Base-by-base conservation (phyloP, 2,888 invertebrate species). In the Callyntrura guangdongensis region DNA sequence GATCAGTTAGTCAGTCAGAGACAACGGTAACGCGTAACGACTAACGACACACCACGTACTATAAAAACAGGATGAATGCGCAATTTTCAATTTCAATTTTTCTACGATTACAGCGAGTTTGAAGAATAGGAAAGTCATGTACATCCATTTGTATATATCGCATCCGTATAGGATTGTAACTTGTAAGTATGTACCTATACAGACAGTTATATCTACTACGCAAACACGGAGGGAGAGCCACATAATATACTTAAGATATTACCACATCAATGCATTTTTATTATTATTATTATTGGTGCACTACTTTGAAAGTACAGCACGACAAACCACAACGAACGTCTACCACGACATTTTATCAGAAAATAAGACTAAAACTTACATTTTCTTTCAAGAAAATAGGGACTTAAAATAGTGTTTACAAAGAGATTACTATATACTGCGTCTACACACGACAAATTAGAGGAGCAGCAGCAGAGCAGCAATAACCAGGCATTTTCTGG, bases 81-180 rank as follows among this genome's bases (percentile, higher is more conserved):
- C 92, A 92, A 92, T 91, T 92, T 92, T 92, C 91, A 90, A 87
- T 91, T 92, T 91, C 90, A 89, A 64, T 81, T 91, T 89, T 90
- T 84, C 49, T 81, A 36, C 36, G 36, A 53, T 88, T 56, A 82
- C 53, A 64, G 36, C 36, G 36, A 36, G 59, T 87, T 79, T 87
- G 6, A 79, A 56, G 5, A 81, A n/a, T 22, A 17, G 17, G 27
- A 22, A 82, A 45, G 45, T 12, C n/a, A 59, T 14, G 22, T 17
- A 47, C 12, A 64, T 72, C 3, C 36, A 36, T 36, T 49, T 11
- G 6, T 36, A 36, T 36, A 36, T 36, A 36, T 36, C 36, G 36
- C 6, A 12, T 14, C 53, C 53, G n/a, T n/a, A 14, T 53, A 14
- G n/a, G n/a, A 53, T 14, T 53, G 53, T 9, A 2, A 53, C 11